A percentile compares a stretch with the other conserved stretches of the same genome.
Conservation (phyloP, 1,140 invertebrate species). For the Lepidurus arcticus region DNA sequence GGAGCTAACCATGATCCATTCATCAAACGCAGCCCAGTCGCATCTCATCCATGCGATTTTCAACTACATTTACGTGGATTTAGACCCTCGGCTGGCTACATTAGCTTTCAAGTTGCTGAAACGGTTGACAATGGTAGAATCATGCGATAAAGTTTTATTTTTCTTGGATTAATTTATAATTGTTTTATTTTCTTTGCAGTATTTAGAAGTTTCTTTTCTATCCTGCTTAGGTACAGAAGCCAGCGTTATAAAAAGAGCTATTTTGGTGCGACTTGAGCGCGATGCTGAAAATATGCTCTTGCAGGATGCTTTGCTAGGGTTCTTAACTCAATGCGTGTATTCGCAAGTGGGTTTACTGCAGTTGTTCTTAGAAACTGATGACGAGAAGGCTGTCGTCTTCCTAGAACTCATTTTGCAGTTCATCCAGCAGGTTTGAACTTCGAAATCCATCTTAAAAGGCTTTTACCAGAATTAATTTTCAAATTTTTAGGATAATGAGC, state of each 20-base stretch:
- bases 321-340: neutral
- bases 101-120: neutral
- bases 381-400: neutral
- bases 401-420: neutral
- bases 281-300: neutral
- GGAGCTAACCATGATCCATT: neutral
- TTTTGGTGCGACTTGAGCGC: neutral
- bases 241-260: neutral
- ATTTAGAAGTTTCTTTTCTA: neutral
- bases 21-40: neutral
- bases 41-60: neutral
- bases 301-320: neutral
- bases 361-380: neutral
- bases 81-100: neutral
- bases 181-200: neutral
- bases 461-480: neutral
- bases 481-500: neutral
- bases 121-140: constrained; percentile 3
- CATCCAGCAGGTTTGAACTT: neutral
- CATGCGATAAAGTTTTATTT: neutral
- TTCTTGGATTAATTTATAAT: neutral
- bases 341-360: constrained; percentile 1
- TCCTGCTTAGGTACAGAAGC: neutral
- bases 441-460: neutral
- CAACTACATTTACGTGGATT: neutral